Evolutionary conservation across 2,113 vertebrate species (phyloP).

Genomic region (Kryptolebias marmoratus): DNA sequence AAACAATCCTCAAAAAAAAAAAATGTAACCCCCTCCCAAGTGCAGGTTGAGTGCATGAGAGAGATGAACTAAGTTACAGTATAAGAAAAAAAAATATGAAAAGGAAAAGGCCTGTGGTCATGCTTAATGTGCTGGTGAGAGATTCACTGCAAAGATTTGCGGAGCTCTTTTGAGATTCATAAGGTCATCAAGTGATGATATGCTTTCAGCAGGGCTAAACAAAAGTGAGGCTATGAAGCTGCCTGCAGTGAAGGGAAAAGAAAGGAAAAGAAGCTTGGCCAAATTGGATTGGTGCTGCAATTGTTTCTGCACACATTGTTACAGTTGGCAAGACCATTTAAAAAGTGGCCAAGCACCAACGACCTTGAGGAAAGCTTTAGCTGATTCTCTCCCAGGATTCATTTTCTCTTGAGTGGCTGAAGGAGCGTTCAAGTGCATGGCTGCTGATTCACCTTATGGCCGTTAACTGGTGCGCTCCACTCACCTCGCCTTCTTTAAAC

Average conservation of each 20-base stretch:
- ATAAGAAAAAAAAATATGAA: conserved; percentile 20
- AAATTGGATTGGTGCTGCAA: conserved; percentile 67
- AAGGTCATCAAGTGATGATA: conserved; percentile 73
- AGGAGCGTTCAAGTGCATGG: conserved; percentile 48
- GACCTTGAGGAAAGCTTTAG: conserved; percentile 65
- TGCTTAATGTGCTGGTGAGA: conserved; percentile 63
- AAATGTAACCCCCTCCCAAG: conserved; percentile 33
- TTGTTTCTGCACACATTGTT: conserved; percentile 68
- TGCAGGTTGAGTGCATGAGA: conserved; percentile 9
- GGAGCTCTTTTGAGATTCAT: conserved; percentile 67
- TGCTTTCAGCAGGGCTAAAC: conserved; percentile 61
- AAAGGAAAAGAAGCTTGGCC: conserved; percentile 43
- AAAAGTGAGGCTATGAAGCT: conserved; percentile 46
- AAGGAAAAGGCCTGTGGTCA: conserved; percentile 55
- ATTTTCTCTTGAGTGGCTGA: conserved; percentile 41
- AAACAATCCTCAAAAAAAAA: conserved; percentile 50
- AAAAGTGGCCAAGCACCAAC: conserved; percentile 54
- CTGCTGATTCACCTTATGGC: conserved; percentile 60
- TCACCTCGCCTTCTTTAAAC: conserved; percentile 20
- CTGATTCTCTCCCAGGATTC: conserved; percentile 54
- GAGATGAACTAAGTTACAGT: conserved; percentile 26
- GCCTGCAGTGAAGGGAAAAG: conserved; percentile 40
- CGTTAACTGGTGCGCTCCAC: conserved; percentile 32
- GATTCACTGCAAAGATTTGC: conserved; percentile 70
- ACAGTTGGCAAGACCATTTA: conserved; percentile 61